These are phyloP conservation scores for Caenorhabditis remanei DNA, from an alignment of 1,140 invertebrate genomes.

Conservation along the genomic window DNA sequence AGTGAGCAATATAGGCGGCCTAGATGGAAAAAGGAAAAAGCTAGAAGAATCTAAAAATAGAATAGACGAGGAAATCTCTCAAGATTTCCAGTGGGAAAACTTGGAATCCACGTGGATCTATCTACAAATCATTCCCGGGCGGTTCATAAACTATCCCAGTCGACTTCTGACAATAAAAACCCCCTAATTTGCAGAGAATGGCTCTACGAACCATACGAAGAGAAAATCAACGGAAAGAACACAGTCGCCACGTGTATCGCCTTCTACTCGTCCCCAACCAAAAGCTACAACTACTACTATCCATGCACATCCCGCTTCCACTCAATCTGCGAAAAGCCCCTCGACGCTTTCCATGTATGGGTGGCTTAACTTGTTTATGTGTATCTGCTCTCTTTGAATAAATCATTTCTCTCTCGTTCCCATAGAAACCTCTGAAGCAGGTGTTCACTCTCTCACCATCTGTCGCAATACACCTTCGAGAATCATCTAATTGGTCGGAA, in stretches of 20 bases:
- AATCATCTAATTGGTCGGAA: too few relatives aligned
- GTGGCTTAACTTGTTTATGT: background rate
- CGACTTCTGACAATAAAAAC: too few relatives aligned
- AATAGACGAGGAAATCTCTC: too few relatives aligned
- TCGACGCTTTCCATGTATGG: constrained; percentile 19
- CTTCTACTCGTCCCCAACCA: background rate
- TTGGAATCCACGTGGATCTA: too few relatives aligned
- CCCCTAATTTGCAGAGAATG: constrained; percentile 22
- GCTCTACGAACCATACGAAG: constrained; percentile 39
- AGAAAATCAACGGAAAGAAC: constrained; percentile 29
- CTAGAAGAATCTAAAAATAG: too few relatives aligned
- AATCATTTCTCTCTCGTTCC: background rate
- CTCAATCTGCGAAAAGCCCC: constrained; percentile 23
- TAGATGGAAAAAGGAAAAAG: too few relatives aligned
- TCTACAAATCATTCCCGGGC: too few relatives aligned
- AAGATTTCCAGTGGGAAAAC: background rate
- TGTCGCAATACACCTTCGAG: too few relatives aligned
- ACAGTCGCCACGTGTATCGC: constrained; percentile 2
- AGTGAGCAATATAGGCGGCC: too few relatives aligned
- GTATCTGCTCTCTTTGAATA: background rate
- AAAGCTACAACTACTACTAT: constrained; percentile 31
- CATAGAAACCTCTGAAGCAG: too few relatives aligned
- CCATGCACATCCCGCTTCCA: constrained; percentile 20
- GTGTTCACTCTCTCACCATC: too few relatives aligned
- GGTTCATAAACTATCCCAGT: too few relatives aligned